Conservation (phyloP, 2,888 invertebrate species). For the Teinopalpus imperialis region DNA sequence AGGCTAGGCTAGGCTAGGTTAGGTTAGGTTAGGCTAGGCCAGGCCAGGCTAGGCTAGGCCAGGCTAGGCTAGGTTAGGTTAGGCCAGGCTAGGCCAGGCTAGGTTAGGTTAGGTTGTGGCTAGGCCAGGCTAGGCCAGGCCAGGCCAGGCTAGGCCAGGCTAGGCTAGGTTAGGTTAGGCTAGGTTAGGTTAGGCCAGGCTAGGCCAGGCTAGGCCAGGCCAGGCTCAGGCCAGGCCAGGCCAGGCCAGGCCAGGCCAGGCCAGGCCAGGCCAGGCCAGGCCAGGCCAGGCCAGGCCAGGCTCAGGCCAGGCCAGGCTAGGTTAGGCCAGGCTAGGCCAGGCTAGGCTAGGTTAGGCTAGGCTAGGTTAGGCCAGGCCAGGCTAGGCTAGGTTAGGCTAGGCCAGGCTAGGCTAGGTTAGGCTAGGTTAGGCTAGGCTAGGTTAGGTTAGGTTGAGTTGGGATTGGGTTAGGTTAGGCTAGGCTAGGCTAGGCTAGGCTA, state of each 20-base stretch:
- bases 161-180: constrained; percentile 25
- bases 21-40: background rate
- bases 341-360: constrained; percentile 29
- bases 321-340: constrained; percentile 27
- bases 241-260: no score
- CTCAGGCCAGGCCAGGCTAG: constrained; percentile 4
- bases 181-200: constrained; percentile 35
- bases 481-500: no score
- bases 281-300: background rate
- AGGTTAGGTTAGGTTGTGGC: background rate
- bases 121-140: background rate
- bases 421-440: no score
- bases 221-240: no score
- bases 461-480: no score
- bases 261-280: no score
- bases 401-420: no score
- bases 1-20: background rate
- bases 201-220: background rate
- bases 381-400: constrained; percentile 21
- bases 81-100: background rate
- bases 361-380: constrained; percentile 26
- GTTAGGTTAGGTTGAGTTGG: no score
- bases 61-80: background rate
- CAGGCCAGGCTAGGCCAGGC: background rate
- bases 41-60: background rate